Conservation (phyloP, 2,888 invertebrate species). For the Synanthedon andrenaeformis region DNA sequence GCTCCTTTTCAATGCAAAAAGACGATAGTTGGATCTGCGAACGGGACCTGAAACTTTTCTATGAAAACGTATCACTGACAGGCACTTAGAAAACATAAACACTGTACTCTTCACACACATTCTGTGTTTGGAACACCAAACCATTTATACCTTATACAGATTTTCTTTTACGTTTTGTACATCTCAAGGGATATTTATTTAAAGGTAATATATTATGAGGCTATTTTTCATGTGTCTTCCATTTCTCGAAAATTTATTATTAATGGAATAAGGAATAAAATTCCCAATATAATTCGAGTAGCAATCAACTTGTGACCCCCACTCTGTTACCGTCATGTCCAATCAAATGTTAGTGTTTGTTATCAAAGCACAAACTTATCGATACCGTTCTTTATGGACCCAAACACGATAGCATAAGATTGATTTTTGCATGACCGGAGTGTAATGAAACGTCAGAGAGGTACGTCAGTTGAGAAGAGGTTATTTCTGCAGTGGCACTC, state of each 20-base stretch:
- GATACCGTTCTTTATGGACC: not conserved
- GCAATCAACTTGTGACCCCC: constrained; percentile 35
- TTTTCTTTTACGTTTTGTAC: too few relatives aligned
- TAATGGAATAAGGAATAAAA: constrained; percentile 22
- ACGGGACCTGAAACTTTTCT: too few relatives aligned
- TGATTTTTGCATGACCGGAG: not conserved
- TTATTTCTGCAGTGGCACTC: constrained; percentile 15
- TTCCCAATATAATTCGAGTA: constrained; percentile 22
- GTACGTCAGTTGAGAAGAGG: constrained; percentile 5
- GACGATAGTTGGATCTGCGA: too few relatives aligned
- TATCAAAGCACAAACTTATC: constrained; percentile 2
- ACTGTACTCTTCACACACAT: too few relatives aligned
- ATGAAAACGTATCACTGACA: too few relatives aligned
- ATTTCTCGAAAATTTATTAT: constrained; percentile 13
- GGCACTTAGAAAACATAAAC: too few relatives aligned
- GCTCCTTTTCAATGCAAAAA: too few relatives aligned
- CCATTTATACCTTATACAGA: too few relatives aligned
- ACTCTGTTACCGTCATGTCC: constrained; percentile 42
- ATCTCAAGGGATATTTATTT: too few relatives aligned
- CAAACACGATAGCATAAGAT: not conserved
- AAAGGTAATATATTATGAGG: too few relatives aligned
- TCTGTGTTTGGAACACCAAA: too few relatives aligned
- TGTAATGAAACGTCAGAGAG: not conserved
- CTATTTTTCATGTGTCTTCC: too few relatives aligned
- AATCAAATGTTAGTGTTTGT: constrained; percentile 26